Evolutionary conservation across 2,113 vertebrate species (phyloP).

Genomic region (Tamias sibiricus): DNA sequence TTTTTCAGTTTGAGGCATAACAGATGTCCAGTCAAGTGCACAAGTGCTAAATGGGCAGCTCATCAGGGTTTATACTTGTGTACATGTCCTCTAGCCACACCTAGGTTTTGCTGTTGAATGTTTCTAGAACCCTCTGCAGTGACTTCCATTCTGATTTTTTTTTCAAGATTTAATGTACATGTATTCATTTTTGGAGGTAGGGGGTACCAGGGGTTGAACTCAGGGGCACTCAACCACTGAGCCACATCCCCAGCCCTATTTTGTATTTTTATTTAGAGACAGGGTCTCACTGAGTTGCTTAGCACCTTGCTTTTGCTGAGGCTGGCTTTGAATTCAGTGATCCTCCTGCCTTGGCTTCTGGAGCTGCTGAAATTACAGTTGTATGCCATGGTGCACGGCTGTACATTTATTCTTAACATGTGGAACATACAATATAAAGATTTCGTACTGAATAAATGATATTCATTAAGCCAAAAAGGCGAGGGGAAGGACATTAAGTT

Average conservation of each 20-base stretch:
- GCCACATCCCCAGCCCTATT: no score
- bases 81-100: not conserved
- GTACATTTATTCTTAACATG: conserved; percentile 99
- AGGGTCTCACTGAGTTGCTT: no score
- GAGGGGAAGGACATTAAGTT: conserved; percentile 84
- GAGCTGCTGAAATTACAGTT: no score
- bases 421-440: conserved; percentile 99
- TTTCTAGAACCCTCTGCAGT: not conserved
- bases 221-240: no score
- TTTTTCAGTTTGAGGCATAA: not conserved
- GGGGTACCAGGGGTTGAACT: no score
- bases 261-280: no score
- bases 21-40: not conserved
- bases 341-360: no score
- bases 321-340: no score
- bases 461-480: conserved; percentile 99
- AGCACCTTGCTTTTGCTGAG: no score
- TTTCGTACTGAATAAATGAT: conserved; percentile 99
- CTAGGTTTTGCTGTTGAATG: accelerated
- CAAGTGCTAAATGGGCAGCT: not conserved
- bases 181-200: conserved; percentile 93
- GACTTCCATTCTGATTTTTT: not conserved
- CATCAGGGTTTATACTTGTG: not conserved
- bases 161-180: conserved; percentile 91
- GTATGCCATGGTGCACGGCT: no score